Evolutionary conservation across 2,888 invertebrate species (phyloP), one percentile per base, ranked within the genome.

Genomic region (Unio pictorum): DNA sequence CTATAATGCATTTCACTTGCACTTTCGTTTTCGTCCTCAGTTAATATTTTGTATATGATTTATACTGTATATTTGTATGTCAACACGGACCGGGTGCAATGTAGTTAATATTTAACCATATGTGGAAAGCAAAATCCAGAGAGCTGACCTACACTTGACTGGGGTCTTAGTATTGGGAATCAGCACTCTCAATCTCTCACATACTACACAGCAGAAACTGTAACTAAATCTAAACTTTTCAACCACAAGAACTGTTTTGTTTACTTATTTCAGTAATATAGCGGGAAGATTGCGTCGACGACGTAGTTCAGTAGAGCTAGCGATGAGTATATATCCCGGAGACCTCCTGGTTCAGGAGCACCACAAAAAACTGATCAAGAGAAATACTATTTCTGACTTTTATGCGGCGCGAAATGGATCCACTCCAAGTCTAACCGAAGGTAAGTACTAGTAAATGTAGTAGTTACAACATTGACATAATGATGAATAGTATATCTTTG

Each of bases 381-480:
- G 89, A 20, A 88, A 88, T 76, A 89, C 89, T 28, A 87, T 89
- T 55, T 87, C 88, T 1, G 89, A 89, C 68, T 89, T 89, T 76
- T 87, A 87, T 69, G 84, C 85, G 67, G 79, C 75, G 57, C 82
- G 83, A 67, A 79, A 82, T 74, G 76, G 80, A 54, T 73, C 79
- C 0, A 71, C 75, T 15, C 64, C 72, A 23, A 70, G 61, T 58
- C 68, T 72, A 3, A 70, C 64, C 61, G 81, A 81, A 57, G 76
- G 78, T 74, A 73, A 69, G 67, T 17, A 28, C 54, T 45, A 15
- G 26, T 11, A 34, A 26, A 30, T 8, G 17, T 54, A 30, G 59
- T 7, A 20, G 18, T 65, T 57, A 15, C 23, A 15, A 60, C 54
- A 54, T 59, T 61, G 18, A 54, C 23, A 55, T 26, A 59, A 15